Evolutionary conservation across 1,140 invertebrate species (phyloP).

Genomic region (Trachelipus rathkii): DNA sequence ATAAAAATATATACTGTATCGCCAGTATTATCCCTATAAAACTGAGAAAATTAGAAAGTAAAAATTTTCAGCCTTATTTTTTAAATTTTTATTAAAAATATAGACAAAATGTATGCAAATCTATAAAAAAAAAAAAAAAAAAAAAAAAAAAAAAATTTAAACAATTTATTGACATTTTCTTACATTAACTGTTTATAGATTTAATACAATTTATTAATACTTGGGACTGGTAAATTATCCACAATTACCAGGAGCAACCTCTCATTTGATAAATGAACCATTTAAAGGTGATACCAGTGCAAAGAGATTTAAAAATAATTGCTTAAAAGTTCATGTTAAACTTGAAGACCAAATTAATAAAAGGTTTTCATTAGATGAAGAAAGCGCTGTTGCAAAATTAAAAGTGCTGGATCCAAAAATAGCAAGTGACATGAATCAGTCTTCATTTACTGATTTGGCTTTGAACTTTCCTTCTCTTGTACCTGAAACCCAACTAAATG

Average conservation of each 20-base stretch:
- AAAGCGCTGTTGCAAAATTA: slow-evolving; percentile 12
- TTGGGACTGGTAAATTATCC: too few species aligned
- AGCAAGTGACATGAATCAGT: slow-evolving; percentile 17
- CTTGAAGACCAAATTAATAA: slow-evolving; percentile 9
- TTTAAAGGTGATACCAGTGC: not conserved
- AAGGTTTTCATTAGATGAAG: slow-evolving; percentile 18
- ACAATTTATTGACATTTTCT: too few species aligned
- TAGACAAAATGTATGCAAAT: too few species aligned
- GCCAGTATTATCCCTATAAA: too few species aligned
- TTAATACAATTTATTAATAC: too few species aligned
- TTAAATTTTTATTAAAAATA: too few species aligned
- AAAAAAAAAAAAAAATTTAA: too few species aligned
- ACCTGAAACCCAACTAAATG: not conserved
- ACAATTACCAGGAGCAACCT: not conserved
- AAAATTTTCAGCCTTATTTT: too few species aligned
- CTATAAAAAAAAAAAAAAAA: too few species aligned
- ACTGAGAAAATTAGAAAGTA: too few species aligned
- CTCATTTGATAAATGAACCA: slow-evolving; percentile 16
- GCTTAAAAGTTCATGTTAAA: slow-evolving; percentile 12
- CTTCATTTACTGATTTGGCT: not conserved
- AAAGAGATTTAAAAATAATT: slow-evolving; percentile 23
- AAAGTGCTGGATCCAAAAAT: slow-evolving; percentile 23
- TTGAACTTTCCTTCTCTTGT: slow-evolving; percentile 11
- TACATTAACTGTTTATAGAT: too few species aligned
- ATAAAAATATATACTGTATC: too few species aligned